Base-by-base conservation (phyloP, 1,140 invertebrate species). In the Drosophila littoralis region DNA sequence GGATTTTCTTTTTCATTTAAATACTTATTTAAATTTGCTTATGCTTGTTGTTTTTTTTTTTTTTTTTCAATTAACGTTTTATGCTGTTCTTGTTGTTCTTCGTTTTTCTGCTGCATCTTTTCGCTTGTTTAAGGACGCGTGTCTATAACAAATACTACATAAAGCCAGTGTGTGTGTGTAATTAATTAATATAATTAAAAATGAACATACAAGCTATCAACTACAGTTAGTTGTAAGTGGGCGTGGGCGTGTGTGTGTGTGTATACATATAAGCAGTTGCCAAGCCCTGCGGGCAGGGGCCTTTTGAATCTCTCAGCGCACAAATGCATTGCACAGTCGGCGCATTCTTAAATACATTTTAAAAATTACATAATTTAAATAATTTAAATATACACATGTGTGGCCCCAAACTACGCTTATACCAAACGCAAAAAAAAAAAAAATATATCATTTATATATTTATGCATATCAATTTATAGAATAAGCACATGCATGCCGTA, bases 121-220 rank as follows among this genome's bases (percentile, higher is more conserved):
- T n/a, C 9, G 36, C 15, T 17, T 22, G 51, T 38, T 59, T 48
- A 8, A 40, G 45, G 33, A 42, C 55, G 55, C 66, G 58, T 42
- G 12, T 38, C 42, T 46, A 40, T 65, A 55, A 68, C 63, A 73
- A 67, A 73, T 74, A 74, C 57, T 68, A 74, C 64, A 68, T 68
- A 60, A 74, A 67, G 71, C 71, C 71, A 68, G 64, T 58, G 43
- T 74, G 68, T 76, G 42, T 69, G 61, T 77, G 67, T 78, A 54
- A 66, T 60, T 81, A 79, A 79, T 88, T 82, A 79, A 82, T 83
- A 88, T 83, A 88, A 83, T 86, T 86, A 72, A 86, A 86, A 86
- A 82, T 28, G 42, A 79, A 88, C 76, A 74, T 79, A 77, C 68
- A 88, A 79, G 58, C 79, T 88, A 79, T 48, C 45, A 81, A 66